A percentile compares a stretch with the other conserved stretches of the same genome.
Evolutionary conservation across 2,113 vertebrate genomes (phyloP).

Genomic region (Neomonachus schauinslandi): DNA sequence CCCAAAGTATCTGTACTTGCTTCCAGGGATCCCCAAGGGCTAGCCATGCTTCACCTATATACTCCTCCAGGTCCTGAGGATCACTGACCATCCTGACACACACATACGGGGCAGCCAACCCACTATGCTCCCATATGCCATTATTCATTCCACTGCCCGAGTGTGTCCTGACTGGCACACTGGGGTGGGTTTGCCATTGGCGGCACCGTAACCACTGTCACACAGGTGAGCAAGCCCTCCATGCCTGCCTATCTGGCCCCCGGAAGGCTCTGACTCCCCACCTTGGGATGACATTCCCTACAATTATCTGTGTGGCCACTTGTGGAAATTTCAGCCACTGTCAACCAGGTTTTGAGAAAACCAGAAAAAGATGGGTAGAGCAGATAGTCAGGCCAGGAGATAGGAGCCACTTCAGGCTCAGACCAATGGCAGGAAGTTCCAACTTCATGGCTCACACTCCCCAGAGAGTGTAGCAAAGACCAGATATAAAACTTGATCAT

Average conservation of each 20-base stretch:
- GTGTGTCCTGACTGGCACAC: neutral
- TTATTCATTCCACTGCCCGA: neutral
- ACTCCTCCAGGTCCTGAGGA: neutral
- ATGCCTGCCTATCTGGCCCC: neutral
- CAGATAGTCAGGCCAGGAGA: neutral
- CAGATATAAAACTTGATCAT: neutral
- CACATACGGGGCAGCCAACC: neutral
- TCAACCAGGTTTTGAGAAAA: neutral
- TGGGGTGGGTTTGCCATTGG: neutral
- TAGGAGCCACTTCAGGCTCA: neutral
- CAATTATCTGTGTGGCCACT: neutral
- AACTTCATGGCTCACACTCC: neutral
- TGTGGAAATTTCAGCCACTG: neutral
- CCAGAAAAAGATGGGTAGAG: neutral
- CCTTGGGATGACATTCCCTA: neutral
- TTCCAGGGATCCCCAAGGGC: neutral
- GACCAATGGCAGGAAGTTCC: neutral
- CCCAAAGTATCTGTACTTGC: neutral
- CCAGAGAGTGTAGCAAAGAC: neutral
- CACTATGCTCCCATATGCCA: neutral
- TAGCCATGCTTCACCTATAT: neutral
- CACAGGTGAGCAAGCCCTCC: neutral
- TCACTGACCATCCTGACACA: neutral
- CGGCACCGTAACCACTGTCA: neutral
- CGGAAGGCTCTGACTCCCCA: neutral